phyloP scores from a whole-genome alignment of 2,113 vertebrate species.

The Scomber scombrus region DNA sequence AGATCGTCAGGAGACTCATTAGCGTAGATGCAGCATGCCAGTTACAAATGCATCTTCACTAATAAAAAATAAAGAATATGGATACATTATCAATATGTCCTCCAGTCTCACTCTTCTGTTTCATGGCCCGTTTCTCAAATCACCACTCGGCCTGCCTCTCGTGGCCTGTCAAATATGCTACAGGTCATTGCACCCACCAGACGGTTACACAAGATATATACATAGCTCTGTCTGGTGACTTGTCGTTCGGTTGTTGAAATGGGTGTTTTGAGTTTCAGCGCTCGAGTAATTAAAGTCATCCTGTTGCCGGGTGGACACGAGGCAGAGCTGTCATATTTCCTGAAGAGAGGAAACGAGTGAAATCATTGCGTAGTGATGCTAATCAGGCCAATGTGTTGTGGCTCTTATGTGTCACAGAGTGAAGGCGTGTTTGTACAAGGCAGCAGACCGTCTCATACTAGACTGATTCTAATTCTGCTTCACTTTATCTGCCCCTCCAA shows the following conservation, averaged over 20 bases:
- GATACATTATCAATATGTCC: slow-evolving; percentile 13
- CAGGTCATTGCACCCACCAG: slow-evolving; percentile 6
- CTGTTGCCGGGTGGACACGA: slow-evolving; percentile 9
- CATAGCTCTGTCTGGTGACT: not conserved
- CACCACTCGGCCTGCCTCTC: not conserved
- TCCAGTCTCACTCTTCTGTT: not conserved
- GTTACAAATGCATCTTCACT: not conserved
- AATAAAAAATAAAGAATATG: not conserved
- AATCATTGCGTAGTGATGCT: slow-evolving; percentile 3
- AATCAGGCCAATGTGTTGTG: slow-evolving; percentile 35
- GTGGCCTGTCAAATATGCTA: slow-evolving; percentile 9
- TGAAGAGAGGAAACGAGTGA: slow-evolving; percentile 35
- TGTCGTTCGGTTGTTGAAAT: slow-evolving; percentile 14
- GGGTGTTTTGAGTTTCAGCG: not conserved
- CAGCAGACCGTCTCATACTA: not conserved
- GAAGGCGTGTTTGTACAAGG: slow-evolving; percentile 16
- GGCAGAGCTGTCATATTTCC: slow-evolving; percentile 40
- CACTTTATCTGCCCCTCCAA: slow-evolving; percentile 24
- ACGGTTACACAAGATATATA: not conserved
- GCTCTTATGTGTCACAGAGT: slow-evolving; percentile 11
- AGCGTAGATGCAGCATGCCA: not conserved
- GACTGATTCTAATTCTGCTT: slow-evolving; percentile 36
- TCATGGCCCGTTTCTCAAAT: slow-evolving; percentile 13
- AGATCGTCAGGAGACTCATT: no score
- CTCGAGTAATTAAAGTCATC: slow-evolving; percentile 33